Percentiles rank a stretch among this genome's conserved stretches.
These are phyloP conservation scores for Blera fallax DNA, from an alignment of 2,888 invertebrate genomes.

Conservation along the genomic window DNA sequence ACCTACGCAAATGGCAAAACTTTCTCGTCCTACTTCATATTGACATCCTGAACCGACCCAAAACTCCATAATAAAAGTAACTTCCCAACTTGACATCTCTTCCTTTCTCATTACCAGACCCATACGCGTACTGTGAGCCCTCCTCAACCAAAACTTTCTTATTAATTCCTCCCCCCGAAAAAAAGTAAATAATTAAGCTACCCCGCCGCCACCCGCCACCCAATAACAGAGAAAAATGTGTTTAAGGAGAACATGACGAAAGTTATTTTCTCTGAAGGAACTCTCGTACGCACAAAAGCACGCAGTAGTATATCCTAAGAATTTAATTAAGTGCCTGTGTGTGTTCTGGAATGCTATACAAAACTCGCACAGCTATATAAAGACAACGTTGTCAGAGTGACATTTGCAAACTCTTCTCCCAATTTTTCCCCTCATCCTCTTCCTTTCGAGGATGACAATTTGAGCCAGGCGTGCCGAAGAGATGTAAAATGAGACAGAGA, in stretches of 20 bases:
- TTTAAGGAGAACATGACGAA: background rate
- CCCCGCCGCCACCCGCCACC: no score
- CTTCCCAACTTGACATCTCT: background rate
- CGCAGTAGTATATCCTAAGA: conserved; percentile 1
- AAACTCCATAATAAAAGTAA: background rate
- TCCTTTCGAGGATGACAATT: background rate
- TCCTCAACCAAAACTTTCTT: conserved; percentile 13
- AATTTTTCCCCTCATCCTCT: background rate
- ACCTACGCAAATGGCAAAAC: background rate
- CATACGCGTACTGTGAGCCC: background rate
- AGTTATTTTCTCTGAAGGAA: conserved; percentile 11
- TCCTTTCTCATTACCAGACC: background rate
- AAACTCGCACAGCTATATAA: background rate
- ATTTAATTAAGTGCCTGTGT: conserved; percentile 42
- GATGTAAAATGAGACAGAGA: background rate
- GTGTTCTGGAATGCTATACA: background rate
- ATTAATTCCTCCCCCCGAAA: conserved; percentile 15
- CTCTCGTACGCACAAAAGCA: background rate
- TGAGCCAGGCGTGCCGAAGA: background rate
- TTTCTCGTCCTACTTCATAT: background rate
- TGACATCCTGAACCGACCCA: background rate
- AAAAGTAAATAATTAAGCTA: conserved; percentile 24
- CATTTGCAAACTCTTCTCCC: background rate
- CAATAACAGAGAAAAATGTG: background rate
- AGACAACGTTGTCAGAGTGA: background rate